Evolutionary conservation across 1,140 invertebrate genomes (phyloP).

Genomic region (Caenorhabditis remanei): DNA sequence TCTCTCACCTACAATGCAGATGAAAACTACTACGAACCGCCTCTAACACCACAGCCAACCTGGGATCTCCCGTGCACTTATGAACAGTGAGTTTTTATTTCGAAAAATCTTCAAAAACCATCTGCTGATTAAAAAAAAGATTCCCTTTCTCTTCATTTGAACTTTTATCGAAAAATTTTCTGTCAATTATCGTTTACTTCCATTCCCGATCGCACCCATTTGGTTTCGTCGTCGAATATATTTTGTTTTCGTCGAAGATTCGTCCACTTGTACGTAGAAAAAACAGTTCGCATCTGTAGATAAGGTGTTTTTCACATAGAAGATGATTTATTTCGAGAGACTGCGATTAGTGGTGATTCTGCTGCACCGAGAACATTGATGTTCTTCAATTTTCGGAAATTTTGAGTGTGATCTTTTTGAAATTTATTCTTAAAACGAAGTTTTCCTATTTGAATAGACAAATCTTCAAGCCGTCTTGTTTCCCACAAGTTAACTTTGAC

Average conservation of each 20-base stretch:
- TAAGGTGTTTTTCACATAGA: not conserved
- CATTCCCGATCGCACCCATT: not conserved
- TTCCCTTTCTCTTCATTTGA: too few species aligned
- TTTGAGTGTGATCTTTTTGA: not conserved
- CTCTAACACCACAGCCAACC: not conserved
- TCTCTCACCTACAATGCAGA: not conserved
- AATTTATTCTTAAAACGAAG: not conserved
- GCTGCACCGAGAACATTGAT: not conserved
- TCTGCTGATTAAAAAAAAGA: too few species aligned
- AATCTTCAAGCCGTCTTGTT: not conserved
- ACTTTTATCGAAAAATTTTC: not conserved
- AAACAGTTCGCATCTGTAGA: not conserved
- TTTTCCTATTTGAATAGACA: too few species aligned
- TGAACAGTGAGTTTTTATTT: not conserved
- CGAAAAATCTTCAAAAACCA: too few species aligned
- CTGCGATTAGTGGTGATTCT: not conserved
- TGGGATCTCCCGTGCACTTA: not conserved
- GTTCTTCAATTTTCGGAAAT: not conserved
- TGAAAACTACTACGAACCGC: slow-evolving; percentile 9
- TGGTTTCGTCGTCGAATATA: not conserved
- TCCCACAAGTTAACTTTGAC: not conserved
- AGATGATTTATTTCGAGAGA: not conserved
- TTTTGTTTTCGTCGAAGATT: not conserved
- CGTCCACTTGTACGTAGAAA: not conserved
- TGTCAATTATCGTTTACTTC: too few species aligned